phyloP scores from a whole-genome alignment of 1,140 invertebrate species.

The Dreissena polymorpha region DNA sequence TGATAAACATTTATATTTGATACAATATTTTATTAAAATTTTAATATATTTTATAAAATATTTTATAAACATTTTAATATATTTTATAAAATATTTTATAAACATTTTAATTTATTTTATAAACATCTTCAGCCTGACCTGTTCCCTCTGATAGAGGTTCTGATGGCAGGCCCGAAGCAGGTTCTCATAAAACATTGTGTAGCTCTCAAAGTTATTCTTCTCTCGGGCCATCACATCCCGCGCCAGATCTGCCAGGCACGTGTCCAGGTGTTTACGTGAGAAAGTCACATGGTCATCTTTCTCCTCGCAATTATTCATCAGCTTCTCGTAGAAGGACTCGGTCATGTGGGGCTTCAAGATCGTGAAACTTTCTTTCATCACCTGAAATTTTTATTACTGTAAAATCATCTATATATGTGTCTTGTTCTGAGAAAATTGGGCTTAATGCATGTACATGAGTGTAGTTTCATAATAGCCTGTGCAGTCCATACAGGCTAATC shows the following conservation, averaged over 20 bases:
- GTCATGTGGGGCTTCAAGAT: conserved; percentile 75
- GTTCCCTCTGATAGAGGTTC: conserved; percentile 76
- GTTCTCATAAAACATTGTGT: conserved; percentile 79
- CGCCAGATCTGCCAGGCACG: conserved; percentile 70
- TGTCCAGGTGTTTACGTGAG: conserved; percentile 69
- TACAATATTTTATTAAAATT: too few species aligned
- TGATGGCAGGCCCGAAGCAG: conserved; percentile 75
- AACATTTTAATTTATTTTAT: too few species aligned
- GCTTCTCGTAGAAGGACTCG: conserved; percentile 72
- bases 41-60: too few species aligned
- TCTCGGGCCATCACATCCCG: conserved; percentile 74
- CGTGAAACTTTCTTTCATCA: conserved; percentile 79
- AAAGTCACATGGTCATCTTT: conserved; percentile 62
- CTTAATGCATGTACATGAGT: too few species aligned
- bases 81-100: too few species aligned
- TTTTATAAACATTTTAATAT: too few species aligned
- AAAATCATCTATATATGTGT: too few species aligned
- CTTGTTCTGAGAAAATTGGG: too few species aligned
- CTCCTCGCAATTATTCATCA: conserved; percentile 70
- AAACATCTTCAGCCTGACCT: conserved; percentile 54
- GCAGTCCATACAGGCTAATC: too few species aligned
- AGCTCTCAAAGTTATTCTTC: conserved; percentile 77
- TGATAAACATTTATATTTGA: too few species aligned
- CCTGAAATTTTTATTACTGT: too few species aligned
- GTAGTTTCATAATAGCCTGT: too few species aligned